Evolutionary conservation across 2,888 invertebrate species (phyloP), one percentile per base, ranked within the genome.

Genomic region (Phaedon cochleariae): DNA sequence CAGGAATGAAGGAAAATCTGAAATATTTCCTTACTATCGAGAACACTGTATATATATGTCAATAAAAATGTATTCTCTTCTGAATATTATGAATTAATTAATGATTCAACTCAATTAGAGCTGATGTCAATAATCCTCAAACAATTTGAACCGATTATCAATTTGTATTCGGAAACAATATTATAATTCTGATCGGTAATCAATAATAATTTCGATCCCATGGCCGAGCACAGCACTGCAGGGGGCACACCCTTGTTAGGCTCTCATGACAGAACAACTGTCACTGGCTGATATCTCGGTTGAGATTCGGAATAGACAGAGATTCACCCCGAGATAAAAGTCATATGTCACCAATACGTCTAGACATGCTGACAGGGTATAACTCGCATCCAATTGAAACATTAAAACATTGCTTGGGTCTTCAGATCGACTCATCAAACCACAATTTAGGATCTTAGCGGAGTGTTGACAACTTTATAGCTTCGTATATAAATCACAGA

Each of bases 171-270:
- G 4, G 26, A 26, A 26, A 26, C 26, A 7, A 7, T 26, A 26
- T 26, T 67, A 65, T 62, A 55, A 61, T 59, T 65, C 72, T 69
- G 75, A 75, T 75, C 71, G 73, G 75, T 74, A 75, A 79, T 79
- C 79, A 79, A 79, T 79, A 79, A 78, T 77, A 76, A 76, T 74
- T 73, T 15, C 15, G 41, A 77, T 78, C 74, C 72, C 74, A 76
- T 74, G 78, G 78, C 74, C 76, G 75, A 52, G 74, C 73, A 74
- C 75, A 71, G 60, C 73, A 49, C 79, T 41, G 72, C 78, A 74
- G 79, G 79, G 76, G 76, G 77, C 67, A 68, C 74, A 79, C 79
- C 79, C 79, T 79, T 72, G 79, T 79, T 79, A 79, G 71, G 69
- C 65, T 63, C 69, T 65, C 62, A 64, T 74, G 76, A 77, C 76